A percentile compares a stretch with the other conserved stretches of the same genome.
Evolutionary conservation across 2,113 vertebrate genomes (phyloP).

Genomic region (Pica pica): DNA sequence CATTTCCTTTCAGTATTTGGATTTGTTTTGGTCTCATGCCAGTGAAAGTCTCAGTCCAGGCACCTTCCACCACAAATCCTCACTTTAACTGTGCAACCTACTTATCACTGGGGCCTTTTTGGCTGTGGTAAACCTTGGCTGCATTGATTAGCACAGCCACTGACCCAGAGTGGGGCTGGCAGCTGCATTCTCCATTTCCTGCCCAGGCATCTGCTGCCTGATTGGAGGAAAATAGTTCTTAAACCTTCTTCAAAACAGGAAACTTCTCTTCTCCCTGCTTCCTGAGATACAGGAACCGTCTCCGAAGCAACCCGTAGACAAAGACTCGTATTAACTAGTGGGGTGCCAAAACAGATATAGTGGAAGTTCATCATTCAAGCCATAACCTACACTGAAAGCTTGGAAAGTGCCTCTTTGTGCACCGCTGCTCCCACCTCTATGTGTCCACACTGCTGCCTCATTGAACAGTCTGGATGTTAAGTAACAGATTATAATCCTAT

Average conservation of each 20-base stretch:
- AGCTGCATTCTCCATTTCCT: slow-evolving; percentile 81
- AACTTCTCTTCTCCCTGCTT: slow-evolving; percentile 90
- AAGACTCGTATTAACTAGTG: slow-evolving; percentile 83
- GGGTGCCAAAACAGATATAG: slow-evolving; percentile 6
- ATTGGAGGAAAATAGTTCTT: slow-evolving; percentile 89
- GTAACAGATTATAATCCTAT: background rate
- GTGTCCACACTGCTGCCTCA: background rate
- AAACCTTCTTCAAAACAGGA: slow-evolving; percentile 97
- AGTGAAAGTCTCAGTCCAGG: background rate
- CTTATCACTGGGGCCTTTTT: background rate
- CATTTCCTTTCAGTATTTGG: slow-evolving; percentile 55
- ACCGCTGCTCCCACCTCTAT: background rate
- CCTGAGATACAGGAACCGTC: slow-evolving; percentile 93
- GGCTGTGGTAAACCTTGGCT: background rate
- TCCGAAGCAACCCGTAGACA: slow-evolving; percentile 90
- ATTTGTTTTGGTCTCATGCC: slow-evolving; percentile 34
- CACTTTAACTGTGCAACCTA: background rate
- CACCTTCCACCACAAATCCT: slow-evolving; percentile 36
- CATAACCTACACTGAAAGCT: background rate
- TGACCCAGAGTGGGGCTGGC: slow-evolving; percentile 56
- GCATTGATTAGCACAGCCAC: background rate
- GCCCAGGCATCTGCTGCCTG: slow-evolving; percentile 80
- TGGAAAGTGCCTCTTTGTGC: background rate
- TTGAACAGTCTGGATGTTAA: background rate
- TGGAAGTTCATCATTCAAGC: background rate